These are phyloP conservation scores for Calliscelio sp. DNA, from an alignment of 2,888 invertebrate genomes.

Conservation along the genomic window DNA sequence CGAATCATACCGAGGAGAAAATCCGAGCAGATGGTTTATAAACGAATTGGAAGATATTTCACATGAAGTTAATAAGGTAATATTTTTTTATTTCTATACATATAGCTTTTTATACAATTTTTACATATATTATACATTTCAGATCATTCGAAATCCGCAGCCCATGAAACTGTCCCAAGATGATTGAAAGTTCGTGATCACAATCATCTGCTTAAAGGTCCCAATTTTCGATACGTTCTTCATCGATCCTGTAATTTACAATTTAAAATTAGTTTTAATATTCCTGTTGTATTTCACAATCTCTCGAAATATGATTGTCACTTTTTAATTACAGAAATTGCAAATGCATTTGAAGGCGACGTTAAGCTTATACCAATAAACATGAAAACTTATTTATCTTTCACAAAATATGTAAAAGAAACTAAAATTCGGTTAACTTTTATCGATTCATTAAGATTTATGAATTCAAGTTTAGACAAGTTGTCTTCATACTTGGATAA, in stretches of 20 bases:
- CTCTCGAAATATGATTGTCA: not conserved
- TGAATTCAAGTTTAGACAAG: not conserved
- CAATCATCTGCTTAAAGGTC: too few relatives aligned
- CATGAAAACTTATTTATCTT: not conserved
- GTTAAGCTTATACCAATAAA: not conserved
- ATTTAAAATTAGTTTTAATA: not conserved
- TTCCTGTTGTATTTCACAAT: not conserved
- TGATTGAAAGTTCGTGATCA: too few relatives aligned
- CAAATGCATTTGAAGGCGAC: not conserved
- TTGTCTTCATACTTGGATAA: slow-evolving; percentile 42
- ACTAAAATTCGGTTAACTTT: slow-evolving; percentile 1
- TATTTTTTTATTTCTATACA: too few relatives aligned
- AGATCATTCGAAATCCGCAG: too few relatives aligned
- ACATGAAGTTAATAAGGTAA: not conserved
- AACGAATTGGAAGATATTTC: not conserved
- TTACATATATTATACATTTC: too few relatives aligned
- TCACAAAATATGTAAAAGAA: slow-evolving; percentile 1
- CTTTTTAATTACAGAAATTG: not conserved
- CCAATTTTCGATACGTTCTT: too few relatives aligned
- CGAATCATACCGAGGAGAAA: not conserved
- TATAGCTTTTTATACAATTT: too few relatives aligned
- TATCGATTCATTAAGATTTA: slow-evolving; percentile 6
- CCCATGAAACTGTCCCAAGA: too few relatives aligned
- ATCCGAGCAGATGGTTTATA: not conserved
- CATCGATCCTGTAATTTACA: too few relatives aligned